These are phyloP conservation scores for Brachionus asplanchnoidis DNA, from an alignment of 1,140 invertebrate genomes.

Conservation along the genomic window DNA sequence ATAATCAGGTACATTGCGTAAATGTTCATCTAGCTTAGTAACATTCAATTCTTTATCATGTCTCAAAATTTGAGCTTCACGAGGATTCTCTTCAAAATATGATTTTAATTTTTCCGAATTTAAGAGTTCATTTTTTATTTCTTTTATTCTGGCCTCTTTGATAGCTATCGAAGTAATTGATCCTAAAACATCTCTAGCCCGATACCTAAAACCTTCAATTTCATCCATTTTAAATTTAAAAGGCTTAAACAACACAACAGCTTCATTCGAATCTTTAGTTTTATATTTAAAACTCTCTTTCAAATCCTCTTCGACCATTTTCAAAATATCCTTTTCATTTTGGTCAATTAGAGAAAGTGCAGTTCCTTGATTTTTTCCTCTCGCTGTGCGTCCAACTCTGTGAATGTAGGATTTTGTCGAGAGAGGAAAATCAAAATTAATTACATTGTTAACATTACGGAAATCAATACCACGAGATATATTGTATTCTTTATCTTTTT, in stretches of 20 bases:
- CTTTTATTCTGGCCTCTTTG: constrained; percentile 82
- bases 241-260: constrained; percentile 62
- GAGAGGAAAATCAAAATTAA: constrained; percentile 94
- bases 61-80: constrained; percentile 25
- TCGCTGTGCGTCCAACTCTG: constrained; percentile 81
- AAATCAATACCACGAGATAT: constrained; percentile 93
- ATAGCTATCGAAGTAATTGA: constrained; percentile 86
- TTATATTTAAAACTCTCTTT: constrained; percentile 47
- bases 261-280: constrained; percentile 32
- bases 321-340: constrained; percentile 70
- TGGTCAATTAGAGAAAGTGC: constrained; percentile 86
- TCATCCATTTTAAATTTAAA: constrained; percentile 91
- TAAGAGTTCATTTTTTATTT: constrained; percentile 89
- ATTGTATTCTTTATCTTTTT: constrained; percentile 62
- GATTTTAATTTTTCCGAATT: constrained; percentile 87
- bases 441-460: constrained; percentile 90
- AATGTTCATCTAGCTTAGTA: constrained; percentile 29
- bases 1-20: constrained; percentile 36
- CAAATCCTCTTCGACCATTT: constrained; percentile 72
- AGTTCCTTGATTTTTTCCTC: constrained; percentile 84
- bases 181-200: constrained; percentile 83
- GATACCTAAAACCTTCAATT: constrained; percentile 87
- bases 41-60: constrained; percentile 37
- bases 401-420: constrained; percentile 85
- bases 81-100: constrained; percentile 43